Conservation (phyloP, 1,140 invertebrate genomes). For the Chrysopa pallens region DNA sequence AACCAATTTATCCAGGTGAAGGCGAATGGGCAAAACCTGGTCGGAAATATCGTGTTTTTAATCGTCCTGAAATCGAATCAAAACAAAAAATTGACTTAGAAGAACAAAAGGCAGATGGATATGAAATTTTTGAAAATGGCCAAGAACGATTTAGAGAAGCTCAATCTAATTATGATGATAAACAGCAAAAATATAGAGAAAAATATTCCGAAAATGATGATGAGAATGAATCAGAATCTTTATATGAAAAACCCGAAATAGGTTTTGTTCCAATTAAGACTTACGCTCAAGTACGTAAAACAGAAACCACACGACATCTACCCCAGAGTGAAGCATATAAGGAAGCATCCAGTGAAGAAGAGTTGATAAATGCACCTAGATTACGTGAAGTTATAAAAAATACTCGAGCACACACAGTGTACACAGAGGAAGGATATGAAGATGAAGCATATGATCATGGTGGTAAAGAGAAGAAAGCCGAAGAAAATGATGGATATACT, state of each 20-base stretch:
- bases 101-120: slow-evolving; percentile 13
- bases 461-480: slow-evolving; percentile 45
- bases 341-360: slow-evolving; percentile 35
- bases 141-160: slow-evolving; percentile 10
- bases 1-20: slow-evolving; percentile 27
- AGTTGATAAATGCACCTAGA: slow-evolving; percentile 36
- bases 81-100: slow-evolving; percentile 3
- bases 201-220: slow-evolving; percentile 1
- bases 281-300: slow-evolving; percentile 46
- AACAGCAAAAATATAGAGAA: slow-evolving; percentile 4
- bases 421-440: slow-evolving; percentile 62
- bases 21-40: slow-evolving; percentile 28
- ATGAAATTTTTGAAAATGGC: slow-evolving; percentile 13
- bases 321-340: slow-evolving; percentile 33
- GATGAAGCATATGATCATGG: slow-evolving; percentile 59
- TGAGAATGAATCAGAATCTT: not conserved
- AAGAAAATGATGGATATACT: slow-evolving; percentile 25
- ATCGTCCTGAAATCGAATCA: slow-evolving; percentile 1
- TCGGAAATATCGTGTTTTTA: slow-evolving; percentile 18
- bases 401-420: slow-evolving; percentile 51
- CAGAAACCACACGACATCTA: slow-evolving; percentile 35
- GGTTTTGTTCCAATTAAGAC: slow-evolving; percentile 46
- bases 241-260: slow-evolving; percentile 9
- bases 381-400: slow-evolving; percentile 46
- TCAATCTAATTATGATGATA: slow-evolving; percentile 7